These are phyloP conservation scores for Nymphalis c-album DNA, from an alignment of 2,888 invertebrate species.

Conservation along the genomic window DNA sequence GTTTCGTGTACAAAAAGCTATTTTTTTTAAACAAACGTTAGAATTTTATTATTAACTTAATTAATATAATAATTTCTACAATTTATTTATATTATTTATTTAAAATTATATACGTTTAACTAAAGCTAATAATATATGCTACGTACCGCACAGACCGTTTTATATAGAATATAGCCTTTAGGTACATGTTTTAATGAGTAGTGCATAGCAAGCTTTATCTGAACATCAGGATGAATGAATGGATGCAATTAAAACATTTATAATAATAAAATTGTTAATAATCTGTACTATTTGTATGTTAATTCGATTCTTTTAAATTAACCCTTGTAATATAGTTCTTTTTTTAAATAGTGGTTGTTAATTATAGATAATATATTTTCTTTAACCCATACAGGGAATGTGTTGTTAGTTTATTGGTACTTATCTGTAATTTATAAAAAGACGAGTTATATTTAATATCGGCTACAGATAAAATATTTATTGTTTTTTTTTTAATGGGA, in stretches of 20 bases:
- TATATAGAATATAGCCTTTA: constrained; percentile 30
- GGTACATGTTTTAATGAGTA: constrained; percentile 38
- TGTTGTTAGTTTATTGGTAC: neutral
- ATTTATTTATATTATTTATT: neutral
- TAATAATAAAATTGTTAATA: constrained; percentile 35
- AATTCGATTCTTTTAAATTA: constrained; percentile 17
- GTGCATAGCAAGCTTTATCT: constrained; percentile 29
- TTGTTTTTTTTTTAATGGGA: too few species aligned
- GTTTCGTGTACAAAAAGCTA: too few species aligned
- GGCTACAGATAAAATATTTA: too few species aligned
- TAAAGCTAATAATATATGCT: neutral
- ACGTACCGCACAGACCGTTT: constrained; percentile 10
- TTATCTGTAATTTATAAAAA: too few species aligned
- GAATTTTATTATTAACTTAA: too few species aligned
- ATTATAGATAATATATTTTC: constrained; percentile 1
- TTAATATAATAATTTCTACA: neutral
- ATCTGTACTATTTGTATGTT: constrained; percentile 34
- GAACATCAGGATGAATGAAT: constrained; percentile 35
- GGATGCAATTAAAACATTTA: constrained; percentile 37
- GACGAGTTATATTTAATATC: too few species aligned
- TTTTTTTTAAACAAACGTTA: too few species aligned
- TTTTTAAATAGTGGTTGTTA: constrained; percentile 8
- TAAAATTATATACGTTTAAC: too few species aligned
- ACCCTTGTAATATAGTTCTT: constrained; percentile 10
- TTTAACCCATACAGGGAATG: neutral